Conservation (phyloP, 2,113 vertebrate genomes). For the Accipiter virgatus region DNA sequence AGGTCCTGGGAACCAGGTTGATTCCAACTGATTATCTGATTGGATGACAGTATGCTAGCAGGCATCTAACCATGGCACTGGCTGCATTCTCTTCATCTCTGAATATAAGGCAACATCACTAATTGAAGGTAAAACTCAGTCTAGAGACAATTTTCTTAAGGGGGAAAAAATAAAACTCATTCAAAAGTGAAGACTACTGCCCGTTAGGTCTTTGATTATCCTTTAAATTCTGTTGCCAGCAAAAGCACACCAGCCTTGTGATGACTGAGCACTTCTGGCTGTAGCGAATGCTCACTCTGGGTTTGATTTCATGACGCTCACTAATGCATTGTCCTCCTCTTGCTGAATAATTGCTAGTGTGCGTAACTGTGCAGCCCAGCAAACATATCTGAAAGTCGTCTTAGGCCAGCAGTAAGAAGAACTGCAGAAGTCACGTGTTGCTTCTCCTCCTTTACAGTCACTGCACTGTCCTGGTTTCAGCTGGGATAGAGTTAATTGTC, state of each 20-base stretch:
- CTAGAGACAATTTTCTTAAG: not conserved
- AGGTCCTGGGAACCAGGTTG: not conserved
- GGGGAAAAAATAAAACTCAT: not conserved
- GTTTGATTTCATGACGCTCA: not conserved
- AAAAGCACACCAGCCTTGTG: not conserved
- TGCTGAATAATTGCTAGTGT: not conserved
- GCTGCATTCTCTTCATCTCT: not conserved
- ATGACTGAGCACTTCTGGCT: not conserved
- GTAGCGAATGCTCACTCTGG: not conserved
- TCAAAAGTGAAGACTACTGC: not conserved
- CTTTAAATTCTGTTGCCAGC: not conserved
- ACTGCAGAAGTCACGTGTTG: accelerated
- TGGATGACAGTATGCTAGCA: not conserved
- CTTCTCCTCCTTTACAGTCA: too few species aligned
- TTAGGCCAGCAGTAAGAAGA: not conserved
- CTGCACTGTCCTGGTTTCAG: too few species aligned
- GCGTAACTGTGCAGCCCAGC: not conserved
- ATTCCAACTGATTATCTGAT: not conserved
- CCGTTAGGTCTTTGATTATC: not conserved
- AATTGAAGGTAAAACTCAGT: not conserved
- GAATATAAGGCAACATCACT: not conserved
- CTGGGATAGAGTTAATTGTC: too few species aligned
- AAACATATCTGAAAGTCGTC: not conserved
- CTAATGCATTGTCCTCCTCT: not conserved
- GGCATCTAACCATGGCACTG: not conserved